phyloP scores from a whole-genome alignment of 2,888 invertebrate species.

The Hipparchia sbordonii region DNA sequence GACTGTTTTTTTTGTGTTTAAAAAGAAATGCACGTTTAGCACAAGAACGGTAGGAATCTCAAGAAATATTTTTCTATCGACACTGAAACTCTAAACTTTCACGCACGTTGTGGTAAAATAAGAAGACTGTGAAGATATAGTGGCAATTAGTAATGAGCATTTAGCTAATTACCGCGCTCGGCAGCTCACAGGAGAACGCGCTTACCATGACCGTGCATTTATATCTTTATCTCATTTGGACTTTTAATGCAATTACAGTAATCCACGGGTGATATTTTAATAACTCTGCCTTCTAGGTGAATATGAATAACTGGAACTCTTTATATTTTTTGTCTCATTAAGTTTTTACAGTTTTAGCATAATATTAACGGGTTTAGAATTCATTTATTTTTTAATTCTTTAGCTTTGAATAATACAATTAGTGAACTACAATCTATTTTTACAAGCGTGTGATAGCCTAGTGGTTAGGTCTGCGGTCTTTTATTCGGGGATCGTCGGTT shows the following conservation, averaged over 20 bases:
- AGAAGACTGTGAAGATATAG: constrained; percentile 4
- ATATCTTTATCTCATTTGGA: constrained; percentile 8
- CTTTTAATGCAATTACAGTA: constrained; percentile 4
- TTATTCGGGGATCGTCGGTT: no score
- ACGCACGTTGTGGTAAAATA: constrained; percentile 9
- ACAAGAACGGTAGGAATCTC: neutral
- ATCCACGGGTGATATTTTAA: constrained; percentile 8
- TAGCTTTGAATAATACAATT: no score
- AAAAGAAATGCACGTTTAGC: neutral
- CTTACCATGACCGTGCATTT: neutral
- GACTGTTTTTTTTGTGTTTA: no score
- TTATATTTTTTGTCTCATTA: constrained; percentile 3
- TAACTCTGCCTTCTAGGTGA: neutral
- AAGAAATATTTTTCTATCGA: neutral
- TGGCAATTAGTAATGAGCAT: constrained; percentile 7
- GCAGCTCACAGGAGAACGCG: constrained; percentile 1
- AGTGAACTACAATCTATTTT: no score
- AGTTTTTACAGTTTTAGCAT: neutral
- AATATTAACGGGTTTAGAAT: neutral
- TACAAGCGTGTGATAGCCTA: no score
- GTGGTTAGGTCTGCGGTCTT: no score
- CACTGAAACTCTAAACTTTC: constrained; percentile 10
- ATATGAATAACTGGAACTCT: constrained; percentile 5
- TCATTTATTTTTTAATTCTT: neutral
- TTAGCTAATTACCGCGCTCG: constrained; percentile 2